phyloP scores from a whole-genome alignment of 2,797 vertebrate genomes.

The Toxotes lorentzi region DNA sequence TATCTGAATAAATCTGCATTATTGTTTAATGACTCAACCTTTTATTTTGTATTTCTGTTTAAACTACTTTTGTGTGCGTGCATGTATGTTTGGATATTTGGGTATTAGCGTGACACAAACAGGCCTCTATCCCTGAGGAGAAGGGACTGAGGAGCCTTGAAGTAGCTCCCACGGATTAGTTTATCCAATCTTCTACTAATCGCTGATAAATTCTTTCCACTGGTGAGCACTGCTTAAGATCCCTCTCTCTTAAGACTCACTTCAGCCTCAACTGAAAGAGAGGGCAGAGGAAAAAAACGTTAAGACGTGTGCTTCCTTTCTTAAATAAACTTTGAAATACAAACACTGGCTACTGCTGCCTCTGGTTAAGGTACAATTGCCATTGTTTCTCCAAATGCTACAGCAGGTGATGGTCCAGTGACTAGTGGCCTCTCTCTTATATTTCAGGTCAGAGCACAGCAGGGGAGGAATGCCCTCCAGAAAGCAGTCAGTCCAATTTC shows the following conservation, averaged over 20 bases:
- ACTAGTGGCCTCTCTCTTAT: slow-evolving; percentile 58
- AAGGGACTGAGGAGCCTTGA: slow-evolving; percentile 86
- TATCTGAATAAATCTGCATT: slow-evolving; percentile 72
- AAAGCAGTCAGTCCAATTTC: slow-evolving; percentile 85
- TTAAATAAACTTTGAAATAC: slow-evolving; percentile 59
- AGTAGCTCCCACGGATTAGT: slow-evolving; percentile 91
- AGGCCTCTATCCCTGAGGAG: slow-evolving; percentile 83
- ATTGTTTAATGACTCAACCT: slow-evolving; percentile 62
- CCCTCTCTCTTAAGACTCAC: slow-evolving; percentile 53
- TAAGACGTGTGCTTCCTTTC: slow-evolving; percentile 23
- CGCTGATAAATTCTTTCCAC: slow-evolving; percentile 91
- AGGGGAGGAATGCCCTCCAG: slow-evolving; percentile 56
- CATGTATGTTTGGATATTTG: slow-evolving; percentile 18
- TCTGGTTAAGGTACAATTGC: slow-evolving; percentile 39
- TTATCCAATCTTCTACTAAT: slow-evolving; percentile 93
- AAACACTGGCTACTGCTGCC: slow-evolving; percentile 35
- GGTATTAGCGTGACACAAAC: slow-evolving; percentile 80
- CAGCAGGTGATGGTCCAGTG: slow-evolving; percentile 70
- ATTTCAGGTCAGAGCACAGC: slow-evolving; percentile 64
- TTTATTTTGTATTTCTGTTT: slow-evolving; percentile 47
- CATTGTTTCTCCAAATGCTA: slow-evolving; percentile 56
- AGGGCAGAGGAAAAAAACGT: slow-evolving; percentile 15
- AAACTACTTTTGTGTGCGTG: slow-evolving; percentile 10
- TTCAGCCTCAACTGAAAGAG: slow-evolving; percentile 40
- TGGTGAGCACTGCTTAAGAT: slow-evolving; percentile 81